Conservation (phyloP, 1,140 invertebrate species). For the Holotrichia oblita region DNA sequence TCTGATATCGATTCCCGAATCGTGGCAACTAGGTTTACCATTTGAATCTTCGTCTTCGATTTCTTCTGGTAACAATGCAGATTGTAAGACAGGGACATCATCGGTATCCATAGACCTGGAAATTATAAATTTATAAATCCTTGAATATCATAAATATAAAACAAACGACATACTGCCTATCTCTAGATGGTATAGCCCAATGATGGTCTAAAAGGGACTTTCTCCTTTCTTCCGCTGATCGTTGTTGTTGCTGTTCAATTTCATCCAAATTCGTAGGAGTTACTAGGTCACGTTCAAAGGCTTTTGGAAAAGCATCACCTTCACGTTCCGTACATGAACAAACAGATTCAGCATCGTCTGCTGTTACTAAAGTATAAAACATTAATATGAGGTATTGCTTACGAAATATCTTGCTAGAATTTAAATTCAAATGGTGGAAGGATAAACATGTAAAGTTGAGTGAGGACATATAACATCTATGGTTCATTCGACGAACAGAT, state of each 20-base stretch:
- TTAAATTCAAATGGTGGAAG: neutral
- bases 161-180: conserved; percentile 59
- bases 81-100: conserved; percentile 53
- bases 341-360: conserved; percentile 66
- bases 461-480: too few relatives aligned
- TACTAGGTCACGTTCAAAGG: conserved; percentile 83
- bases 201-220: conserved; percentile 85
- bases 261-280: conserved; percentile 72
- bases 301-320: conserved; percentile 85
- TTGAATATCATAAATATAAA: neutral
- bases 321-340: conserved; percentile 66
- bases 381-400: neutral
- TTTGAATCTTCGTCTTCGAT: conserved; percentile 60
- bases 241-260: conserved; percentile 51
- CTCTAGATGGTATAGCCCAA: conserved; percentile 86
- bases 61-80: conserved; percentile 51
- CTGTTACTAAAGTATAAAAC: conserved; percentile 49
- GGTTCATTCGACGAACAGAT: too few relatives aligned
- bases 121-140: neutral
- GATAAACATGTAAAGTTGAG: too few relatives aligned
- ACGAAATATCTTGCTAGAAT: neutral
- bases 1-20: conserved; percentile 88
- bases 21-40: conserved; percentile 83
- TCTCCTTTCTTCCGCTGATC: conserved; percentile 79
- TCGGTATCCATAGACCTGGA: conserved; percentile 57